A percentile compares a stretch with the other conserved stretches of the same genome.
Conservation (phyloP, 1,140 invertebrate species). For the Aplysia californica region DNA sequence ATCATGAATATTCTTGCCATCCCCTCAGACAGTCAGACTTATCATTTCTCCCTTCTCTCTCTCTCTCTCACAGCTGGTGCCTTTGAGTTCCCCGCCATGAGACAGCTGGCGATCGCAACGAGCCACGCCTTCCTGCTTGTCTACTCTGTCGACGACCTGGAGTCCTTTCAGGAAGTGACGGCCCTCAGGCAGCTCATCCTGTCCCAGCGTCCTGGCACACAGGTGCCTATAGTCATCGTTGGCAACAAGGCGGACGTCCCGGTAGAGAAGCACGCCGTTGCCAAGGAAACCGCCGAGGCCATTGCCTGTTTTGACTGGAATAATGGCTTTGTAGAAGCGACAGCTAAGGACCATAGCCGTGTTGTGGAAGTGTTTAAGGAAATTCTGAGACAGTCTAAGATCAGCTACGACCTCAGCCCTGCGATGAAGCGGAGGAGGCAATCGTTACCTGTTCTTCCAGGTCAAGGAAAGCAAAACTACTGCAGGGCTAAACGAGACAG, state of each 20-base stretch:
- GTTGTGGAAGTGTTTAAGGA: not conserved
- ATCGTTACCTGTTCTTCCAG: no score
- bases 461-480: no score
- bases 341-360: not conserved
- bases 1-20: no score
- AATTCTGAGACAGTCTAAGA: not conserved
- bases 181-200: conserved; percentile 24
- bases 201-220: not conserved
- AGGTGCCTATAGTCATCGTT: not conserved
- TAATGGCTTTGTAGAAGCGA: not conserved
- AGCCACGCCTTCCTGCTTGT: conserved; percentile 89
- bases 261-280: not conserved
- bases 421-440: no score
- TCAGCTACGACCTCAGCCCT: no score
- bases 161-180: conserved; percentile 77
- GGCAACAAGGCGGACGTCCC: not conserved
- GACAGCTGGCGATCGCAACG: conserved; percentile 86
- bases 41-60: no score
- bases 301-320: not conserved
- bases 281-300: not conserved
- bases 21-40: no score
- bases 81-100: conserved; percentile 91
- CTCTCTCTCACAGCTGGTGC: no score
- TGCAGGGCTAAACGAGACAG: no score
- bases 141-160: conserved; percentile 83